Percentiles rank a stretch among this genome's conserved stretches.
Evolutionary conservation across 2,797 vertebrate genomes (phyloP).

Genomic region (Naso thynnoides): DNA sequence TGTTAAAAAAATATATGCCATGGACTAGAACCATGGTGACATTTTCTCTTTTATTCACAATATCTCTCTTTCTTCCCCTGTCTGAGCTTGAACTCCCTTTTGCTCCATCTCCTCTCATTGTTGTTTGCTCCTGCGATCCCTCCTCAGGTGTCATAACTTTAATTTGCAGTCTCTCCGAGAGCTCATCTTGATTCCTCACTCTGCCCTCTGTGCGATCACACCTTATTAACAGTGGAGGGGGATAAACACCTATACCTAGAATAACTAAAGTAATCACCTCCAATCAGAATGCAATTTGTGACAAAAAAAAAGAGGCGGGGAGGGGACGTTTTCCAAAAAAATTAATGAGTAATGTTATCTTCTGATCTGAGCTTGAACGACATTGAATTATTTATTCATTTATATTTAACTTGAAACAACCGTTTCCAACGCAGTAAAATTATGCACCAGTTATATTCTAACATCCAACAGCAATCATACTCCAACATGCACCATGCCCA

Average conservation of each 20-base stretch:
- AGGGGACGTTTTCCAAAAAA: too few species aligned
- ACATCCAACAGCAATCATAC: too few species aligned
- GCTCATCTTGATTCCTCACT: slow-evolving; percentile 52
- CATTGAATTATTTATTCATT: too few species aligned
- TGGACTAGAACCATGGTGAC: not conserved
- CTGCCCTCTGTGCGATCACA: slow-evolving; percentile 65
- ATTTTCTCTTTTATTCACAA: slow-evolving; percentile 21
- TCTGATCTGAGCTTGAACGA: too few species aligned
- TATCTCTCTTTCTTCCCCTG: slow-evolving; percentile 8
- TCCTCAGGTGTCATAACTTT: slow-evolving; percentile 76
- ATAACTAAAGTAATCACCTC: slow-evolving; percentile 56
- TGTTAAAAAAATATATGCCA: not conserved
- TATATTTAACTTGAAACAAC: too few species aligned
- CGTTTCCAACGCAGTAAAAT: too few species aligned
- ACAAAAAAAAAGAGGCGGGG: too few species aligned
- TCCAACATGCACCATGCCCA: too few species aligned
- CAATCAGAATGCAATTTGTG: too few species aligned
- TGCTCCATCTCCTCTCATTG: slow-evolving; percentile 10
- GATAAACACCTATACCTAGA: slow-evolving; percentile 18
- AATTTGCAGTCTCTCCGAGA: slow-evolving; percentile 72
- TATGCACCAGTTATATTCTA: too few species aligned
- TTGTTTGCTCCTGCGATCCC: slow-evolving; percentile 31
- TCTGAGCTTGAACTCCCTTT: not conserved
- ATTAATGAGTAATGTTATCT: too few species aligned
- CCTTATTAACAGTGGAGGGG: slow-evolving; percentile 17